Evolutionary conservation across 2,797 vertebrate genomes (phyloP), one percentile per base, ranked within the genome.

Genomic region (Pipistrellus pygmaeus): DNA sequence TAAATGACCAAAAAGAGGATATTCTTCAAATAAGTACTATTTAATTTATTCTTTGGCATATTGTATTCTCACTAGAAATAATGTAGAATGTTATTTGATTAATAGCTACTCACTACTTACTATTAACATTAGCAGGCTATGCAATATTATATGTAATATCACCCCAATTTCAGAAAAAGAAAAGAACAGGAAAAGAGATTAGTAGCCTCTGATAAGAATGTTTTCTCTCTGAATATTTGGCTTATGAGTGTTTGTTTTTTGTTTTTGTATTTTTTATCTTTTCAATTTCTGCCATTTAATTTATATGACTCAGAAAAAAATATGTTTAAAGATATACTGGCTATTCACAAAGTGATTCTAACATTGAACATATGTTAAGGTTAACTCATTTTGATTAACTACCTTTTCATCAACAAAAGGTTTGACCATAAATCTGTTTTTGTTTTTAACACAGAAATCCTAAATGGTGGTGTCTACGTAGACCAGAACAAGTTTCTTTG

Each of bases 401-500:
- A 41, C 21, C 1, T 68, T 91, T 81, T 86, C 8, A 44, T 85
- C 10, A 76, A 81, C 46, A 68, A 85, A 27, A 35, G 84, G 11
- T 30, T 60, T 96, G 75, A 93, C 57, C 55, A 68, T 1, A 55
- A 78, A 82, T 90, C 48, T 8, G 84, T 93, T 64, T 51, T 93
- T 97, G 12, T 97, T 93, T 97, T 97, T 92, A 69, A 48, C 91
- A 95, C 98, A 99, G 99, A 99, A 98, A 99, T 99, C 96, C 98
- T 99, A 97, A 99, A 99, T 51, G 99, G 99, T 25, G 99, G 99
- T 0, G 99, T 99, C 51, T 99, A 99, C 2, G 99, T 99, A 80
- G 99, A 99, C 97, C 99, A 99, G 98, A 99, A 99, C 98, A 99
- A 99, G 97, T 99, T 99, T 91, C 98, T 99, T 41, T 99, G 99